Base-by-base conservation (phyloP, 2,888 invertebrate genomes). In the Timema cristinae region DNA sequence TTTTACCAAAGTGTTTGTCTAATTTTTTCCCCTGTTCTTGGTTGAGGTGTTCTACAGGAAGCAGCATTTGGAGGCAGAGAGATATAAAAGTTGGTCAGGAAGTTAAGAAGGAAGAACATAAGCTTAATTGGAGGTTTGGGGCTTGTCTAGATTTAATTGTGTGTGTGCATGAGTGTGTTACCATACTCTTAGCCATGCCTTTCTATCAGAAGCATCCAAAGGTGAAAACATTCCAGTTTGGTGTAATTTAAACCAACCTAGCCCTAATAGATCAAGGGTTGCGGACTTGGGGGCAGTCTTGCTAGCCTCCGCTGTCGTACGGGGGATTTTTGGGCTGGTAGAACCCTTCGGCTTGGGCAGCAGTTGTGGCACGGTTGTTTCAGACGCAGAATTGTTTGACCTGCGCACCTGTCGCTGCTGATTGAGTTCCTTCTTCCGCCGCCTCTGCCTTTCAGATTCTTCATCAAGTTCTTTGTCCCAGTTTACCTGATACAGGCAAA, bases 381-480 rank as follows among this genome's bases (percentile, higher is more conserved):
- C 79, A 76, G 82, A 81, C 56, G 81, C 79, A 70, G 81, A 81
- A 59, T 81, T 52, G 73, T 66, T 72, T 71, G 76, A 47, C 72
- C 76, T 76, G 72, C 74, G 69, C 9, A 74, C 61, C 16, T 71
- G 71, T 66, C 59, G 72, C 50, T 70, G 72, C 68, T 71, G 66
- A 71, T 90, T 85, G 0, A 87, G 85, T 2, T 89, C 86, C 82
- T 94, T 93, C 86, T 94, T 94, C 84, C 93, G 92, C 77, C 91
- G 88, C 79, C 92, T 93, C 79, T 91, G 91, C 75, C 88, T 87
- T 79, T 94, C 94, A 68, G 92, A 88, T 82, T 93, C 93, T 79
- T 94, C 94, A 77, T 94, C 94, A 74, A 94, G 90, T 81, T 94
- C 94, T 81, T 93, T 92, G 77, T 93, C 94, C 93, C 90, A 90